phyloP scores from a whole-genome alignment of 2,888 invertebrate species.

The Ferdinandea cuprea region DNA sequence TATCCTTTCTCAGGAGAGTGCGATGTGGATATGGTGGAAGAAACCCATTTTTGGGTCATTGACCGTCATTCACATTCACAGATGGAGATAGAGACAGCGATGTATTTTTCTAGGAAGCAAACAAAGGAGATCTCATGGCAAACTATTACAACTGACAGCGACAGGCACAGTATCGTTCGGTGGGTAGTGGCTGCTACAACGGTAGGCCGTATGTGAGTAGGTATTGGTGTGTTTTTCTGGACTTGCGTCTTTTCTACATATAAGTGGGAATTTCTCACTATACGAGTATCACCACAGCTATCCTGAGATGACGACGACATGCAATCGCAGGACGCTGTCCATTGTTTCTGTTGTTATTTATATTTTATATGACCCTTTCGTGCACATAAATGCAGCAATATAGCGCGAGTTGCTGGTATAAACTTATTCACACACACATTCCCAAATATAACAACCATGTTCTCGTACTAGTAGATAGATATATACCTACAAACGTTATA shows the following conservation, averaged over 20 bases:
- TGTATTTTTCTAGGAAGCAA: conserved; percentile 6
- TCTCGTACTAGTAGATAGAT: too few species aligned
- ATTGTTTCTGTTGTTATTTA: conserved; percentile 4
- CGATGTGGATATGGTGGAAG: background rate
- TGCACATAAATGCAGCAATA: conserved; percentile 4
- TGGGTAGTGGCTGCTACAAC: background rate
- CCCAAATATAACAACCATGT: too few species aligned
- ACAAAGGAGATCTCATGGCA: conserved; percentile 3
- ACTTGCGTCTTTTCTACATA: too few species aligned
- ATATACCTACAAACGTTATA: background rate
- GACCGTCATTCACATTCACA: conserved; percentile 22
- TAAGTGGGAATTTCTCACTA: background rate
- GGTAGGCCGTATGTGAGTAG: background rate
- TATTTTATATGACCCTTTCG: conserved; percentile 38
- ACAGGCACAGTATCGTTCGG: background rate
- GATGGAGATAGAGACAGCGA: background rate
- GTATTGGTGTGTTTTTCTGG: conserved; percentile 4
- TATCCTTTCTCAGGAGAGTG: conserved; percentile 46
- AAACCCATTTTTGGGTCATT: conserved; percentile 28
- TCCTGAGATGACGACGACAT: conserved; percentile 18
- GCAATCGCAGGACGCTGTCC: conserved; percentile 40
- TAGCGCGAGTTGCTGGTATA: background rate
- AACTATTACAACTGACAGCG: conserved; percentile 3
- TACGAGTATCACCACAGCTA: background rate
- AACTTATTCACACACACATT: background rate